Conservation (phyloP, 2,113 vertebrate genomes). For the Urocynchramus pylzowi region DNA sequence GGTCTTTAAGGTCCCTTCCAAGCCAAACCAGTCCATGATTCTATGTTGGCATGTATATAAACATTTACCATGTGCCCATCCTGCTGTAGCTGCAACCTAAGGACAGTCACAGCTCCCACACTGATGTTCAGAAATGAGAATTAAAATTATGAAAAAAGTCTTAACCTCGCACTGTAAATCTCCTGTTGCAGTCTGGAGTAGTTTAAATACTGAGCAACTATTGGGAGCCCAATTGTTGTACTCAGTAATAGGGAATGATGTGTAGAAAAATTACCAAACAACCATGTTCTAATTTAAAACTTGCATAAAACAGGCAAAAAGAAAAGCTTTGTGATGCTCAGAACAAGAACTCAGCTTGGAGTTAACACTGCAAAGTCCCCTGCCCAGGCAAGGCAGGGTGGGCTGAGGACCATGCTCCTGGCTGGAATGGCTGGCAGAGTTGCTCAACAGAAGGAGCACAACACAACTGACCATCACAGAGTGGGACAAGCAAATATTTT, state of each 20-base stretch:
- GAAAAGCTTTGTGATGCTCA: background rate
- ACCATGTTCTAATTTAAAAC: background rate
- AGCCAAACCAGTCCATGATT: background rate
- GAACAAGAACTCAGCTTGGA: background rate
- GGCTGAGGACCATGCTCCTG: rapidly evolving
- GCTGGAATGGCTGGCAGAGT: rapidly evolving
- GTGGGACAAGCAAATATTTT: background rate
- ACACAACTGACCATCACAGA: no score
- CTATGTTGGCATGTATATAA: rapidly evolving
- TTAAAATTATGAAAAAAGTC: background rate
- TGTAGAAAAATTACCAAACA: background rate
- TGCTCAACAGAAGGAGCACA: rapidly evolving
- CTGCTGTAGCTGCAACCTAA: background rate
- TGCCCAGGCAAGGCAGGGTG: background rate
- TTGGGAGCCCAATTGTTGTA: background rate
- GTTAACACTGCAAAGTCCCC: background rate
- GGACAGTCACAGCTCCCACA: background rate
- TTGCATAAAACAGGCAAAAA: background rate
- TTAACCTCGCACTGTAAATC: background rate
- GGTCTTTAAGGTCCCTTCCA: background rate
- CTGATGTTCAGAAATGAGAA: background rate
- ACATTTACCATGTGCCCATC: background rate
- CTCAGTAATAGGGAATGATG: background rate
- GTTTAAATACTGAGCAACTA: background rate
- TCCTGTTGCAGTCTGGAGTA: background rate